Evolutionary conservation across 2,888 invertebrate genomes (phyloP), one percentile per base, ranked within the genome.

Genomic region (Magallana nippona): DNA sequence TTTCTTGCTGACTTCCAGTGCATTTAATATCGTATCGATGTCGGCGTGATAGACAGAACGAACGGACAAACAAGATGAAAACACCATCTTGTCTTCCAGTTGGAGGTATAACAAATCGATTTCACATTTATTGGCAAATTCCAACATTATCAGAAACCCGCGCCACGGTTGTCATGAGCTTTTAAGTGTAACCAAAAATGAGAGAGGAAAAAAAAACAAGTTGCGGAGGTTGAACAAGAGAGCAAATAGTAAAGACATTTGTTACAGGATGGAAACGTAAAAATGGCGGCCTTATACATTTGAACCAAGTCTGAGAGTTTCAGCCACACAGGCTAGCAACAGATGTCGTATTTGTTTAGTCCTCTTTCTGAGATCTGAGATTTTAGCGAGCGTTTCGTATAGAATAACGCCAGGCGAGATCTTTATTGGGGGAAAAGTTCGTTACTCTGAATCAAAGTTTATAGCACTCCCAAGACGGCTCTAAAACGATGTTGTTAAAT

Each of bases 41-140:
- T 44, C 44, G 44, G 44, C 5, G 8, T 44, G 44, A 44, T 44
- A 44, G 44, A 44, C 44, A 44, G 44, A 44, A 44, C 5, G 44
- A 44, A 44, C 8, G 71, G 27, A 71, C 71, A 71, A 71, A 71
- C 71, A 71, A 27, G 15, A 27, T 22, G 32, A 32, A 44, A 27
- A 13, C 71, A 10, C 32, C 2, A 13, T 27, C 71, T 71, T 71
- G 71, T 27, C 32, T 27, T 71, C 71, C 71, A 71, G 32, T 71
- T 27, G 32, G 27, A 71, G 32, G 32, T 71, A 22, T 22, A 15
- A 13, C 5, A 71, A 32, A 71, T 71, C 71, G 71, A 71, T 71
- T 71, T 27, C 71, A 71, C 32, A 27, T 71, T 44, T 71, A 71
- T 71, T 32, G 71, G 32, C 15, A 71, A 32, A 71, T 71, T 71